Base-by-base conservation (phyloP, 1,140 invertebrate species). In the Heliconius congener region DNA sequence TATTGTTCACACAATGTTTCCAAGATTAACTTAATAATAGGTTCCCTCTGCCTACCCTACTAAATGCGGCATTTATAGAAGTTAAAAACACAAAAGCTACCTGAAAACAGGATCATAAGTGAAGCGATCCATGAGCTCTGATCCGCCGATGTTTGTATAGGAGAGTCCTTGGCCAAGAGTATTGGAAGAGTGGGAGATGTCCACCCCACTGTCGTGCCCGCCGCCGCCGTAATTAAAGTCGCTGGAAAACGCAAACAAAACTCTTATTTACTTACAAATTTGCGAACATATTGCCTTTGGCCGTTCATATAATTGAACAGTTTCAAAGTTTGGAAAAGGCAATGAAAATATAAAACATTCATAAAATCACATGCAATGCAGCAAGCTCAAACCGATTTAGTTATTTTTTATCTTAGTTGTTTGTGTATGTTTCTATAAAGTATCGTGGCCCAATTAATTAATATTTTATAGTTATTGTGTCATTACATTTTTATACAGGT, bases 101-200 rank as follows among this genome's bases (percentile, higher is more conserved):
- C 93, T 88, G 94, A 95, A 83, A 85, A 92, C 34, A 96, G 85
- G 80, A 95, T 95, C 86, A 96, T 91, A 3, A 96, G 84, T 1
- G 96, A 95, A 8, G 95, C 96, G 55, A 97, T 95, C 96, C 96
- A 97, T 8, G 96, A 96, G 55, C 95, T 96, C 89, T 97, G 94
- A 50, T 95, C 95, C 2, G 93, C 72, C 0, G 95, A 95, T 77
- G 96, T 94, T 34, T 89, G 92, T 66, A 97, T 94, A 3, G 87
- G 87, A 0, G 95, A 94, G 72, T 95, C 86, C 27, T 88, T 74
- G 1, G 81, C 86, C 27, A 95, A 89, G 6, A 96, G 88, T 46
- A 91, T 89, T 0, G 95, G 95, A 16, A 96, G 82, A 16, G 95
- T 96, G 0, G 96, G 96, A 0, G 96, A 96, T 0, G 96, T 95